A percentile compares a stretch with the other conserved stretches of the same genome.
phyloP scores from a whole-genome alignment of 2,113 vertebrate species.

The Meriones unguiculatus region DNA sequence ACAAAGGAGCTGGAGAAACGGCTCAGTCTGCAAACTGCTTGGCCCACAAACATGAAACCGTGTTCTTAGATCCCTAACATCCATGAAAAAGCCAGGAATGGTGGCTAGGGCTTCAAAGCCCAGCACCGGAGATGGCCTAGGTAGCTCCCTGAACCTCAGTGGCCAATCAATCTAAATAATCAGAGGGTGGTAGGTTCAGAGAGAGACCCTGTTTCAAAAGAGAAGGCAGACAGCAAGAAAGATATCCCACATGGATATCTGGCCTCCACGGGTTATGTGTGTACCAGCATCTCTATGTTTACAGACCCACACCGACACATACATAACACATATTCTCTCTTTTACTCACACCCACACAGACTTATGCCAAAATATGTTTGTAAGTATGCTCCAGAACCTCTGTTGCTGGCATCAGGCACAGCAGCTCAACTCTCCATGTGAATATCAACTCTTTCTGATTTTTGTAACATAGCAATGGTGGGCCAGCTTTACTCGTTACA shows the following conservation, averaged over 20 bases:
- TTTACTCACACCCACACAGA: not conserved
- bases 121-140: not conserved
- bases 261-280: not conserved
- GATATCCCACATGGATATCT: not conserved
- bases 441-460: not conserved
- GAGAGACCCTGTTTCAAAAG: not conserved
- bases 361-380: not conserved
- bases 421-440: not conserved
- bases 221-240: not conserved
- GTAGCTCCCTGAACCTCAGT: not conserved
- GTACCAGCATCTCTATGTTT: not conserved
- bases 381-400: not conserved
- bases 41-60: not conserved
- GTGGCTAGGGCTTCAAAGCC: not conserved
- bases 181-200: not conserved
- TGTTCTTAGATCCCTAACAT: not conserved
- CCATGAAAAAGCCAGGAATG: no score
- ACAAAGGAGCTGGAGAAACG: not conserved
- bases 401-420: not conserved
- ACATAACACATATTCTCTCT: not conserved
- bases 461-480: not conserved
- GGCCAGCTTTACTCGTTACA: not conserved
- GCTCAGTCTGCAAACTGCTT: not conserved
- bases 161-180: not conserved
- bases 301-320: not conserved